Conservation (phyloP, 2,888 invertebrate genomes). For the Chloroclystis v-ata region DNA sequence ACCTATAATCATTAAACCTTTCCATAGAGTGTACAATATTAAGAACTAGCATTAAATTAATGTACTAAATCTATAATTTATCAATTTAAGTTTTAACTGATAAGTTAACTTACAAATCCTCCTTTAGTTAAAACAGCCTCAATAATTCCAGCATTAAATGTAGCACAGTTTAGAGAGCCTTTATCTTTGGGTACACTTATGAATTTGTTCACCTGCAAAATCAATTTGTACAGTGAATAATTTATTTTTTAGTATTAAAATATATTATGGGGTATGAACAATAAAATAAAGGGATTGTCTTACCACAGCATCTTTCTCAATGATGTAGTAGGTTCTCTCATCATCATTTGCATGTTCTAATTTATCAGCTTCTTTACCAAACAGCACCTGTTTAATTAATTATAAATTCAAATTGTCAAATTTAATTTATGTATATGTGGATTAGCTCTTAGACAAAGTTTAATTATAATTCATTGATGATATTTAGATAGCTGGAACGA, state of each 20-base stretch:
- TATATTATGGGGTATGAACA: too few species aligned
- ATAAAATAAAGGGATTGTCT: conserved; percentile 21
- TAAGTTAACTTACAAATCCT: conserved; percentile 90
- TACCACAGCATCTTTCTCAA: conserved; percentile 97
- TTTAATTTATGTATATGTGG: too few species aligned
- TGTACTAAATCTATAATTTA: not conserved
- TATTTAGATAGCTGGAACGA: too few species aligned
- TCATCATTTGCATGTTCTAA: conserved; percentile 99
- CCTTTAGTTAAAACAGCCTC: conserved; percentile 96
- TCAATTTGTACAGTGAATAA: too few species aligned
- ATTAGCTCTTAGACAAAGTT: too few species aligned
- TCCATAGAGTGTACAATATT: too few species aligned
- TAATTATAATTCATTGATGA: too few species aligned
- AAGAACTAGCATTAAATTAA: too few species aligned
- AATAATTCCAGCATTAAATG: conserved; percentile 98
- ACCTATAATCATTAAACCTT: too few species aligned
- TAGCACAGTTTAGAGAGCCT: conserved; percentile 97
- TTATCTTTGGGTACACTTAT: conserved; percentile 99
- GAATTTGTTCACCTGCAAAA: conserved; percentile 87
- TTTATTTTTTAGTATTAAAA: too few species aligned
- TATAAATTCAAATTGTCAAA: too few species aligned
- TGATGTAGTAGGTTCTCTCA: conserved; percentile 97
- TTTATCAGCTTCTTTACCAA: conserved; percentile 99
- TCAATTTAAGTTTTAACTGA: not conserved
- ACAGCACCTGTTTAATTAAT: conserved; percentile 94